These are phyloP conservation scores for Nettapus auritus DNA, from an alignment of 2,113 vertebrate species.

Conservation along the genomic window DNA sequence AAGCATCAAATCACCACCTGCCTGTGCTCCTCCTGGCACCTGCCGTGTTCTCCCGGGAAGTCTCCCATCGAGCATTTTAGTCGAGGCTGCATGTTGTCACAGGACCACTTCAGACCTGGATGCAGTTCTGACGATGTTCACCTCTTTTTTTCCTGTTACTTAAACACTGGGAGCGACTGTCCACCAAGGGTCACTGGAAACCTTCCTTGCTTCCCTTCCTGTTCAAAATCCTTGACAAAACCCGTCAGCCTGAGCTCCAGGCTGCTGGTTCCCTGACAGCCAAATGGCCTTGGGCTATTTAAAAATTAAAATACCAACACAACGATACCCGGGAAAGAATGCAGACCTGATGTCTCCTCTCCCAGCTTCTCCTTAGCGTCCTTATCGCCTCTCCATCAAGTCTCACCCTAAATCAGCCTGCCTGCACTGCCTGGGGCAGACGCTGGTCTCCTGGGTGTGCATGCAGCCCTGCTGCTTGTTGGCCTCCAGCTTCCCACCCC, in stretches of 20 bases:
- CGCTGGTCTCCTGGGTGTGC: neutral
- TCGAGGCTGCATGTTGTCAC: neutral
- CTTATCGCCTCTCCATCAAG: neutral
- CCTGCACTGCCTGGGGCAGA: neutral
- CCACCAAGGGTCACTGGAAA: neutral
- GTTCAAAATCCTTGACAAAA: neutral
- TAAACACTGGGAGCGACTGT: neutral
- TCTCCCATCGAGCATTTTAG: neutral
- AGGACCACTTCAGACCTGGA: rapidly evolving
- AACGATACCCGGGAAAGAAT: neutral
- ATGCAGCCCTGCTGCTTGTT: neutral
- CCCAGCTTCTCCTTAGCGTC: neutral
- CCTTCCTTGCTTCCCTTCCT: rapidly evolving
- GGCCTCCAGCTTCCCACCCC: neutral
- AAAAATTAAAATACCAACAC: neutral
- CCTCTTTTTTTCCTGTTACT: neutral
- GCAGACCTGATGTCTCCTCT: neutral
- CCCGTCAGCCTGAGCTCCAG: neutral
- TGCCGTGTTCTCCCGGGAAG: neutral
- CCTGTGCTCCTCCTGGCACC: neutral
- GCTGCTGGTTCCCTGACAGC: neutral
- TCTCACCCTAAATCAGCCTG: neutral
- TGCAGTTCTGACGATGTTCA: neutral
- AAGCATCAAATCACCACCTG: neutral
- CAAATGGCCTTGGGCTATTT: neutral